Conservation (phyloP, 2,888 invertebrate species). For the Scaeva pyrastri region DNA sequence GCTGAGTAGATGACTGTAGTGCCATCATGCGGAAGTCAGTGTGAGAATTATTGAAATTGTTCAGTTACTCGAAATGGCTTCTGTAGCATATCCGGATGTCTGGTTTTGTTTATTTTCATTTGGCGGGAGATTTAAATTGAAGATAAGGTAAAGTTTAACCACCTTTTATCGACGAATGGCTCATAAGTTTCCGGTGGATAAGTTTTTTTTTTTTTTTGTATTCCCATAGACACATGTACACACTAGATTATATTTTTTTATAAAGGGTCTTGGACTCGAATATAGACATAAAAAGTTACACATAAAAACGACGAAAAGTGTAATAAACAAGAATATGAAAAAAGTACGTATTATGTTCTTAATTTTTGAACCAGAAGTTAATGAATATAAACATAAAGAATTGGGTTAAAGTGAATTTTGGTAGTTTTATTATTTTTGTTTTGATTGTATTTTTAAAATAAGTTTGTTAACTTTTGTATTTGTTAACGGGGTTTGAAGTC, state of each 20-base stretch:
- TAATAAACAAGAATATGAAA: slow-evolving; percentile 3
- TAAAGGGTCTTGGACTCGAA: background rate
- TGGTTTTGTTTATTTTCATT: slow-evolving; percentile 13
- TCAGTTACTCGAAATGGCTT: slow-evolving; percentile 36
- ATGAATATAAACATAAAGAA: slow-evolving; percentile 12
- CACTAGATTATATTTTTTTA: background rate
- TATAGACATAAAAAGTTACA: slow-evolving; percentile 4
- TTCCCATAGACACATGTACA: background rate
- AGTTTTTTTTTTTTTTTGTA: background rate
- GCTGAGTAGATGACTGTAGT: background rate
- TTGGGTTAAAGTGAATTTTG: slow-evolving; percentile 4
- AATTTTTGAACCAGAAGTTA: slow-evolving; percentile 20
- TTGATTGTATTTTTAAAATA: background rate
- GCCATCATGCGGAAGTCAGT: slow-evolving; percentile 64
- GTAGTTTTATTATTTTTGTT: slow-evolving; percentile 4
- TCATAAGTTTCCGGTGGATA: slow-evolving; percentile 16
- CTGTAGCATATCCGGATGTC: slow-evolving; percentile 49
- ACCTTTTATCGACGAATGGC: background rate
- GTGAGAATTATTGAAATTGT: slow-evolving; percentile 63
- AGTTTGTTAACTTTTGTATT: background rate
- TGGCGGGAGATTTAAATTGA: slow-evolving; percentile 24
- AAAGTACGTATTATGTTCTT: slow-evolving; percentile 11
- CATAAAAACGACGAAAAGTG: slow-evolving; percentile 18
- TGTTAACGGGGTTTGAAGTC: slow-evolving; percentile 10
- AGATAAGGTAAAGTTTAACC: background rate